Conservation (phyloP, 2,797 vertebrate species). For the Halcyon badia region DNA sequence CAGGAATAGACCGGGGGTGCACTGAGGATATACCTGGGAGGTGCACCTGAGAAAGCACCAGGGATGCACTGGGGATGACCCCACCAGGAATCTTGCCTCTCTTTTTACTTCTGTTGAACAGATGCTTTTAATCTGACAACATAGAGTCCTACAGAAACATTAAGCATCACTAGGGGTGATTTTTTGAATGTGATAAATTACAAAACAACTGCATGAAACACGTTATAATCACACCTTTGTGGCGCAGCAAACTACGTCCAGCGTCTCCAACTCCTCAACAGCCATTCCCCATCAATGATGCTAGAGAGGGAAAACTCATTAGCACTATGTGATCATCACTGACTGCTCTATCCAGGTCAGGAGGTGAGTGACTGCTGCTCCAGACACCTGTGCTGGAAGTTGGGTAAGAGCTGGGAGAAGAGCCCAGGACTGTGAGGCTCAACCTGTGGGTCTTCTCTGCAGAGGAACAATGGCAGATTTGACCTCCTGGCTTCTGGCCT, state of each 20-base stretch:
- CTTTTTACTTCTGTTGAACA: background rate
- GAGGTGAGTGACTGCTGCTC: background rate
- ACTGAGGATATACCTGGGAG: no score
- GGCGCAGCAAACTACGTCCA: background rate
- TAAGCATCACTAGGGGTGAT: background rate
- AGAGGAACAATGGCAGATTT: background rate
- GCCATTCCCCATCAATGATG: background rate
- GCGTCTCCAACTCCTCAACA: background rate
- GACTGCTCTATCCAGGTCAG: background rate
- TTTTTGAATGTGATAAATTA: background rate
- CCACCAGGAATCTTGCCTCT: background rate
- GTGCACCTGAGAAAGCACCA: background rate
- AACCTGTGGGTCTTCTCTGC: background rate
- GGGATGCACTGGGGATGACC: background rate
- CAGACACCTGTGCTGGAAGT: background rate
- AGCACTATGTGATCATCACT: fast-evolving
- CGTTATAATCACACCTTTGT: background rate
- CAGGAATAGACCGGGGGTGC: background rate
- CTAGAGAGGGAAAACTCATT: background rate
- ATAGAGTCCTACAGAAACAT: background rate
- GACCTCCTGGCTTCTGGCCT: background rate
- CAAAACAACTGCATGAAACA: background rate
- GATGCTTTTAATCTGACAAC: background rate
- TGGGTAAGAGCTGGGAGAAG: background rate
- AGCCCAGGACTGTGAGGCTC: background rate